These are phyloP conservation scores for Rhopalosiphum padi DNA, from an alignment of 1,140 invertebrate genomes.

Conservation along the genomic window DNA sequence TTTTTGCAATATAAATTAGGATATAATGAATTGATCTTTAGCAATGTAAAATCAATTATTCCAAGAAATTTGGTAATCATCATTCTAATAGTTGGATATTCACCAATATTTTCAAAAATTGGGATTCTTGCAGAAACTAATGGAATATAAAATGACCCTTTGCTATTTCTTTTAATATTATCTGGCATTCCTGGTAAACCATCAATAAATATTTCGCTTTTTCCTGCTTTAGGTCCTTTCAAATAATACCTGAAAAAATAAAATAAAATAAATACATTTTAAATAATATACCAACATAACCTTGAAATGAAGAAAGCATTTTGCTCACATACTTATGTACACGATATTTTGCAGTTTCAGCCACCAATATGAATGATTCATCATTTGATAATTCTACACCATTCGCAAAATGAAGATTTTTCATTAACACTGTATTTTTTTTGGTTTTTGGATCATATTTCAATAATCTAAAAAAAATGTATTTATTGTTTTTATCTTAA, in stretches of 20 bases:
- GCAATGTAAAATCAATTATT: conserved; percentile 69
- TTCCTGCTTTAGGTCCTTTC: conserved; percentile 76
- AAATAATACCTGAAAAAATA: conserved; percentile 75
- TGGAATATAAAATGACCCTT: conserved; percentile 74
- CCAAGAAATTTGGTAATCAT: conserved; percentile 67
- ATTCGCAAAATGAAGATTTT: conserved; percentile 80
- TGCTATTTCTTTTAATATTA: conserved; percentile 74
- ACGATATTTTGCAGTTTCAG: conserved; percentile 69
- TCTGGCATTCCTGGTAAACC: conserved; percentile 83
- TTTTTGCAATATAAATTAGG: conserved; percentile 69
- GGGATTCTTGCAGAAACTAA: conserved; percentile 67
- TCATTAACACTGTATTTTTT: conserved; percentile 72
- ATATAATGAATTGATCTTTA: conserved; percentile 67
- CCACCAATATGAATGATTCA: conserved; percentile 76
- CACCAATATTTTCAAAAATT: conserved; percentile 65
- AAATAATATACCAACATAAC: not conserved
- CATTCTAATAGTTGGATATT: conserved; percentile 70
- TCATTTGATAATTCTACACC: conserved; percentile 79
- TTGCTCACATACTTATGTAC: conserved; percentile 64
- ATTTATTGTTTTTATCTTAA: not conserved
- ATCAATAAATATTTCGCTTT: conserved; percentile 76
- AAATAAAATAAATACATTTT: conserved; percentile 60
- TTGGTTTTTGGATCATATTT: conserved; percentile 72
- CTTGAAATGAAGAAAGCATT: not conserved
- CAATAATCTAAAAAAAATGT: conserved; percentile 69